phyloP scores from a whole-genome alignment of 2,113 vertebrate species.

The Cephalopterus ornatus region DNA sequence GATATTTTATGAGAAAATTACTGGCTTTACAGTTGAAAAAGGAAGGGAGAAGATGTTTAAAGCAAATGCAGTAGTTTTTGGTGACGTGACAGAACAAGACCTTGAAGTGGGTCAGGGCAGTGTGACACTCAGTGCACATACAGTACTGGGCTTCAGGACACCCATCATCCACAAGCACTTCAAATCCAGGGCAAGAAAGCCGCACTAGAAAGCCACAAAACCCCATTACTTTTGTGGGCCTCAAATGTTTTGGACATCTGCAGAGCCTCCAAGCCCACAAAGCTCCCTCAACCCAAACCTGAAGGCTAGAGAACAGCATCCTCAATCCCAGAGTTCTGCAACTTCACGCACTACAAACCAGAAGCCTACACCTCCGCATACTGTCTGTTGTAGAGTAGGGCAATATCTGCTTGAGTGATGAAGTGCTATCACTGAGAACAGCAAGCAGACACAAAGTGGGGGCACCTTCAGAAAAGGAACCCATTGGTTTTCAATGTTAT shows the following conservation, averaged over 20 bases:
- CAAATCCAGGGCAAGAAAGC: not conserved
- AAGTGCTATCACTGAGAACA: not conserved
- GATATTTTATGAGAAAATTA: not conserved
- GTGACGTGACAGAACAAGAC: not conserved
- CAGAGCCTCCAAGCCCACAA: not conserved
- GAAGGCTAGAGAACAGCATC: not conserved
- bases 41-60: not conserved
- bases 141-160: fast-evolving
- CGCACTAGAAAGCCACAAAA: not conserved
- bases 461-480: not conserved
- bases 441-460: not conserved
- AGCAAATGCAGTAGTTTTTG: not conserved
- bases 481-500: not conserved
- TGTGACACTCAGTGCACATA: fast-evolving
- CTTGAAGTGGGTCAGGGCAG: fast-evolving
- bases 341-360: fast-evolving
- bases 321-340: not conserved
- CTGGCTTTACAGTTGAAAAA: not conserved
- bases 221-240: not conserved
- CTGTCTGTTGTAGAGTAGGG: not conserved
- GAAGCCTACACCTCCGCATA: not conserved
- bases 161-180: not conserved
- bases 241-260: not conserved
- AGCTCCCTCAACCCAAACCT: not conserved
- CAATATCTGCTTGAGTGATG: not conserved